Conservation (phyloP, 2,797 vertebrate genomes). For the Phalanger gymnotis region DNA sequence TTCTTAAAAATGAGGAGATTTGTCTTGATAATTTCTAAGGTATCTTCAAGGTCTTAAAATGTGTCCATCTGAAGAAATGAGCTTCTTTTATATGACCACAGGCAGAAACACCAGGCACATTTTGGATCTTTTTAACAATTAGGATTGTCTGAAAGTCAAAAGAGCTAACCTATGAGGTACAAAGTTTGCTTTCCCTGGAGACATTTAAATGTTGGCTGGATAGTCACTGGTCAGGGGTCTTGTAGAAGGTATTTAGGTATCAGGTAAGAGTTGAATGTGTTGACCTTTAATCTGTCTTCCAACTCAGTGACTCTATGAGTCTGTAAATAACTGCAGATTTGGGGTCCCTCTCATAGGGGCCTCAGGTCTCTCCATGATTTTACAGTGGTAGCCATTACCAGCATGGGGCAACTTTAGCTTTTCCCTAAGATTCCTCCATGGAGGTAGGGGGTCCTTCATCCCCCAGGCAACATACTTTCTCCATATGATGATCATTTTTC, state of each 20-base stretch:
- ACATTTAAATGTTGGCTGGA: neutral
- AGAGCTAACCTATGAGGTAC: neutral
- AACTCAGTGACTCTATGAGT: neutral
- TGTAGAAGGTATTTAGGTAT: neutral
- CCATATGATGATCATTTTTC: neutral
- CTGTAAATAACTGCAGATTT: neutral
- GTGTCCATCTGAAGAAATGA: neutral
- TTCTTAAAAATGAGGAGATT: neutral
- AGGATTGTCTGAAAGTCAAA: neutral
- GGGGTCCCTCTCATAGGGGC: neutral
- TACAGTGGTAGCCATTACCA: neutral
- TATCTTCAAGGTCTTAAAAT: neutral
- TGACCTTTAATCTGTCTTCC: neutral
- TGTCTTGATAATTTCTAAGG: neutral
- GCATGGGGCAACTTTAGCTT: neutral
- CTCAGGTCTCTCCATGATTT: neutral
- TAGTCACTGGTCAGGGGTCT: neutral
- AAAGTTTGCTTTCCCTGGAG: neutral
- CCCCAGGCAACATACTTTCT: neutral
- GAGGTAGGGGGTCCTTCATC: neutral
- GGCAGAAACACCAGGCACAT: neutral
- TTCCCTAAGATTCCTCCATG: neutral
- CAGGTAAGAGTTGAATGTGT: neutral
- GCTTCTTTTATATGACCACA: neutral
- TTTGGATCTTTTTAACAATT: neutral